These are phyloP conservation scores for Pycnonotus jocosus DNA, from an alignment of 2,113 vertebrate species.

Conservation along the genomic window DNA sequence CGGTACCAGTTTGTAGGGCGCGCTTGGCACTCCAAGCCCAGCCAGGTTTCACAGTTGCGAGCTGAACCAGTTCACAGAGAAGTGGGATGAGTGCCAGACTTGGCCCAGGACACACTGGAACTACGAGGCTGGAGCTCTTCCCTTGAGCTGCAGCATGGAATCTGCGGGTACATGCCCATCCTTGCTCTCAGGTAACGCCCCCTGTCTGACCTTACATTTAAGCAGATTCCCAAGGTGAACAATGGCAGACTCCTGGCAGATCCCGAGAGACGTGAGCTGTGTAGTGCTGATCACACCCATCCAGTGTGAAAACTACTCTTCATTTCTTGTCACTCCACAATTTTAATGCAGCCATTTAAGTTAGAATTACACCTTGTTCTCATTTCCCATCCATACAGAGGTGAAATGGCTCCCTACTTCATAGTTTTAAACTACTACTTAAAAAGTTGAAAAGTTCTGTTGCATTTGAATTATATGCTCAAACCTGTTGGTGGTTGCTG, in stretches of 20 bases:
- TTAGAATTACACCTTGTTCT: neutral
- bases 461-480: neutral
- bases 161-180: accelerated
- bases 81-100: neutral
- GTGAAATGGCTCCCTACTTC: neutral
- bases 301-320: neutral
- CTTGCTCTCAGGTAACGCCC: neutral
- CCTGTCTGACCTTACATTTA: neutral
- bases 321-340: neutral
- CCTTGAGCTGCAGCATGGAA: neutral
- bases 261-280: neutral
- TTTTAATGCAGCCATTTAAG: neutral
- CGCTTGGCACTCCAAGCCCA: no score
- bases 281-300: neutral
- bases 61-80: neutral
- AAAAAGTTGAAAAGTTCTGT: neutral
- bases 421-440: neutral
- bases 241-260: neutral
- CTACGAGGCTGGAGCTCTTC: neutral
- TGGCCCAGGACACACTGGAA: neutral
- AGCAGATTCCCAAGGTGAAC: neutral
- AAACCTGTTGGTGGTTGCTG: neutral
- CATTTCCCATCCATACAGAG: neutral
- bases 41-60: no score
- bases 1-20: neutral